These are phyloP conservation scores for Anastrepha obliqua DNA, from an alignment of 1,140 invertebrate species.

Conservation along the genomic window DNA sequence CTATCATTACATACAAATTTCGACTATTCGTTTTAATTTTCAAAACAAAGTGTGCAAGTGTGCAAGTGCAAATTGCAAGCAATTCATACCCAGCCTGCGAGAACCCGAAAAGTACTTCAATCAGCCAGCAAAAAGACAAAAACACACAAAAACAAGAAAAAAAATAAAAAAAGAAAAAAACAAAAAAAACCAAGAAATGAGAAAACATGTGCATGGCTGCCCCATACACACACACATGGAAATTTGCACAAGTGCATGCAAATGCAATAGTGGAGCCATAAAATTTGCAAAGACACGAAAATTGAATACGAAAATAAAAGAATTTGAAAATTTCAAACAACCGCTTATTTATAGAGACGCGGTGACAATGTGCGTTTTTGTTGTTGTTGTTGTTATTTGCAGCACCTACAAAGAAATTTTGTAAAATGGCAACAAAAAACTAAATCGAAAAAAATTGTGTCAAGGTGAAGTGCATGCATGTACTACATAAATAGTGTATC, in stretches of 20 bases:
- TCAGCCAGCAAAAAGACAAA: neutral
- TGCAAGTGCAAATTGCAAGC: conserved; percentile 38
- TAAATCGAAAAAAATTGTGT: conserved; percentile 40
- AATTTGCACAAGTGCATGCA: neutral
- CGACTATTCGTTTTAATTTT: conserved; percentile 16
- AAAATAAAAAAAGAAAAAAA: neutral
- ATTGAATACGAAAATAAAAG: conserved; percentile 34
- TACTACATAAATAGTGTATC: neutral
- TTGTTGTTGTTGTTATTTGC: neutral
- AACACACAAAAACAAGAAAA: neutral
- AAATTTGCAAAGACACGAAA: conserved; percentile 46
- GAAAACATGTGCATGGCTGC: neutral
- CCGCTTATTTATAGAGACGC: conserved; percentile 23
- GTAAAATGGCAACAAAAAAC: neutral
- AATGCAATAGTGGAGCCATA: conserved; percentile 16
- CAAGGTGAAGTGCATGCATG: conserved; percentile 50
- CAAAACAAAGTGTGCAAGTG: conserved; percentile 13
- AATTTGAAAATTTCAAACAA: conserved; percentile 33
- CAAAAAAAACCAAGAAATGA: neutral
- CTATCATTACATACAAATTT: neutral
- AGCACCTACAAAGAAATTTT: conserved; percentile 12
- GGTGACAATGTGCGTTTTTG: conserved; percentile 11
- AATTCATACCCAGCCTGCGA: neutral
- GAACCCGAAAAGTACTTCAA: neutral
- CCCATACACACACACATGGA: neutral